Conservation (phyloP, 1,140 invertebrate species). For the Papilio polytes region DNA sequence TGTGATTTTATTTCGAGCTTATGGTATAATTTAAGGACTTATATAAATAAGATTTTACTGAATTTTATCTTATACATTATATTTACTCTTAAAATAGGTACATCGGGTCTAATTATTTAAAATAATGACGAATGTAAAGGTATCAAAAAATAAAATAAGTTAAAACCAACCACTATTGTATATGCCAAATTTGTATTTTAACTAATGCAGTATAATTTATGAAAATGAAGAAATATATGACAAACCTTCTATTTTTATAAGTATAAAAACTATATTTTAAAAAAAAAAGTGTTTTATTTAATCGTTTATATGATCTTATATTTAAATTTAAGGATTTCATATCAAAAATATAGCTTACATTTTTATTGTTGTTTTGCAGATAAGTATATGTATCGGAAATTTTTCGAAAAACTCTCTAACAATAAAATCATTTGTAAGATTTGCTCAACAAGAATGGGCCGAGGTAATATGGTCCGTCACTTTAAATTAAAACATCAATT, state of each 20-base stretch:
- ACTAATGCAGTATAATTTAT: neutral
- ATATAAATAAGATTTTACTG: no score
- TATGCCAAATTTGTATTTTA: neutral
- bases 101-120: no score
- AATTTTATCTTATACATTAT: no score
- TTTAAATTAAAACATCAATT: slow-evolving; percentile 26
- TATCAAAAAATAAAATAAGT: no score
- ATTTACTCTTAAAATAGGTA: no score
- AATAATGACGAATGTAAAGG: no score
- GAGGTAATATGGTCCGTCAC: slow-evolving; percentile 15
- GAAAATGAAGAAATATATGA: neutral
- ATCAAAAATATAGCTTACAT: neutral
- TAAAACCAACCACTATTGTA: no score
- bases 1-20: no score
- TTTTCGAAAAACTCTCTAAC: neutral
- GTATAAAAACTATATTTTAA: neutral
- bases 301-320: neutral
- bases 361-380: neutral
- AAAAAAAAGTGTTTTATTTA: neutral
- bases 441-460: neutral
- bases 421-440: slow-evolving; percentile 12
- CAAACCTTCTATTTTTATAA: neutral
- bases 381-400: neutral
- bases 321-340: neutral
- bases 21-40: no score